phyloP scores from a whole-genome alignment of 2,888 invertebrate genomes.

The Diarsia mendica region DNA sequence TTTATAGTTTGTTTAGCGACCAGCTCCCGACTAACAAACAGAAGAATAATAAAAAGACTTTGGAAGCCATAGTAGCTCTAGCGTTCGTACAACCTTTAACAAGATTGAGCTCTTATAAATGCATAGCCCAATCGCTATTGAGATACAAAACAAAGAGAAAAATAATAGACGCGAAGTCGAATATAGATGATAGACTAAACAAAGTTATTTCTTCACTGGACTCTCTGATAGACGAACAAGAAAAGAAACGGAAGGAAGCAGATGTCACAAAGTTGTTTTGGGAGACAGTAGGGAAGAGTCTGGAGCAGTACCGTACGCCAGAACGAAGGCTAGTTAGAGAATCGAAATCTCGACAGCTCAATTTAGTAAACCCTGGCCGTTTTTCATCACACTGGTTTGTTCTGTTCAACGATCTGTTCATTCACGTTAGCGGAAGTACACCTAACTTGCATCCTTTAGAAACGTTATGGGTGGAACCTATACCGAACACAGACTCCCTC shows the following conservation, averaged over 20 bases:
- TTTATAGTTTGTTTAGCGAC: conserved; percentile 90
- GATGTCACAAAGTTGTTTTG: conserved; percentile 93
- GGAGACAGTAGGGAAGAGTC: conserved; percentile 92
- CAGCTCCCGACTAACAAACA: conserved; percentile 89
- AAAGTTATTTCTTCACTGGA: conserved; percentile 91
- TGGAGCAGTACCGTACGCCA: conserved; percentile 91
- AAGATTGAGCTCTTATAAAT: conserved; percentile 91
- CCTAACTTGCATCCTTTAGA: conserved; percentile 92
- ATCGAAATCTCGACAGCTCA: conserved; percentile 93
- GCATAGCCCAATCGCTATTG: conserved; percentile 90
- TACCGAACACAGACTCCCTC: conserved; percentile 91
- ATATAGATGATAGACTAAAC: conserved; percentile 88
- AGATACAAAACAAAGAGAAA: conserved; percentile 86
- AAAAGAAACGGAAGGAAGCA: conserved; percentile 91
- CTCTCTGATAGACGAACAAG: conserved; percentile 91
- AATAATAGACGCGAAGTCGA: conserved; percentile 82
- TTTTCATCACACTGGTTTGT: conserved; percentile 95
- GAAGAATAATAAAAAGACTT: conserved; percentile 89
- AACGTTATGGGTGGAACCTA: conserved; percentile 95
- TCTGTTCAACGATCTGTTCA: conserved; percentile 94
- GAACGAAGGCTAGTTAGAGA: conserved; percentile 94
- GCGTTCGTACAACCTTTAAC: conserved; percentile 91
- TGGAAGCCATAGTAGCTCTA: conserved; percentile 90
- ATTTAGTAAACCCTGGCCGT: conserved; percentile 92
- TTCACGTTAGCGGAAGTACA: conserved; percentile 93